Evolutionary conservation across 2,113 vertebrate genomes (phyloP).

Genomic region (Elaphurus davidianus): DNA sequence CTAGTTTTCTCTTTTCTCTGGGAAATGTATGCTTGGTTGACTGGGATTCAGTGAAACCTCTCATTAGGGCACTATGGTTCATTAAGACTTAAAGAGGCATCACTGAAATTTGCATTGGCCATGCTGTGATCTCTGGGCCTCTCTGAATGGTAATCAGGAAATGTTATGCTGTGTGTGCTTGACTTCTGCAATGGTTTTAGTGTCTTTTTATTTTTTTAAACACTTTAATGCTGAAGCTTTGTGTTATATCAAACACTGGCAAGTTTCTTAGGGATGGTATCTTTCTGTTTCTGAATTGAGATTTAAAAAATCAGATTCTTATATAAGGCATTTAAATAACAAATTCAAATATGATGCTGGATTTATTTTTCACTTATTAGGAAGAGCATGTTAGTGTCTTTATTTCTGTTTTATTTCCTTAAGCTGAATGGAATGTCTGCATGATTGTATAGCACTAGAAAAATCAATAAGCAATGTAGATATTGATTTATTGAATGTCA

Average conservation of each 20-base stretch:
- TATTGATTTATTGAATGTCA: slow-evolving; percentile 26
- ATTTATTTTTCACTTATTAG: slow-evolving; percentile 15
- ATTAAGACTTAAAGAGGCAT: slow-evolving; percentile 82
- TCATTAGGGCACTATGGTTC: slow-evolving; percentile 82
- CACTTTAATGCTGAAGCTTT: slow-evolving; percentile 68
- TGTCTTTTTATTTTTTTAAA: neutral
- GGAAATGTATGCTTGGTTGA: slow-evolving; percentile 77
- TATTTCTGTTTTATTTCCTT: slow-evolving; percentile 45
- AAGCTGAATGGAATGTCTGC: neutral
- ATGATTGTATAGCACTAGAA: neutral
- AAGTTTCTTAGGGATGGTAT: slow-evolving; percentile 22
- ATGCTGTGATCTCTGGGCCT: slow-evolving; percentile 64
- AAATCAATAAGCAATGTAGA: slow-evolving; percentile 42
- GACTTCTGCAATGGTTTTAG: slow-evolving; percentile 33
- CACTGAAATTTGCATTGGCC: slow-evolving; percentile 80
- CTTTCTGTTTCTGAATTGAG: slow-evolving; percentile 60
- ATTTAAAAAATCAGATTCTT: slow-evolving; percentile 55
- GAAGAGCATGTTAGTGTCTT: neutral
- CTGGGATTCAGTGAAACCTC: slow-evolving; percentile 79
- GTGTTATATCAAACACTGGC: neutral
- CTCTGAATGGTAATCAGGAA: slow-evolving; percentile 52
- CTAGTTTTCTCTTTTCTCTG: slow-evolving; percentile 71
- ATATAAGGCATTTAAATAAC: slow-evolving; percentile 2
- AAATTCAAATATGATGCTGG: slow-evolving; percentile 12
- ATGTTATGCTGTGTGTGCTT: slow-evolving; percentile 52